Base-by-base conservation (phyloP, 2,113 vertebrate genomes). In the Pluvianellus socialis region DNA sequence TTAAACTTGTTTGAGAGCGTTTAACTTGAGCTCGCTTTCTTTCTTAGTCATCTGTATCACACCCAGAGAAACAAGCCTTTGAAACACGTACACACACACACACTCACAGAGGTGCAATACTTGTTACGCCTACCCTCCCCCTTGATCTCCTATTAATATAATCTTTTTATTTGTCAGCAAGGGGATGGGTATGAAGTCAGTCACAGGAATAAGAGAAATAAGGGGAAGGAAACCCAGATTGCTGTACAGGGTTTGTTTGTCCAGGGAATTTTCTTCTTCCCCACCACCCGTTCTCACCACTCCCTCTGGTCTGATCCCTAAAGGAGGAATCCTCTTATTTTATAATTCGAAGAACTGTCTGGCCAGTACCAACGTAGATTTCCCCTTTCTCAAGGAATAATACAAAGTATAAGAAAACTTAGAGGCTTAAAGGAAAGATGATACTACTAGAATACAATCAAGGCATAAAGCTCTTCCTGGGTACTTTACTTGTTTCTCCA, bases 1-100 rank as follows among this genome's bases (percentile, higher is more conserved):
- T 85, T 93, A 75, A 94, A 97, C 96, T 96, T 91, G 96, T 97
- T 97, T 92, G 70, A 88, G 76, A 94, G 53, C 73, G 66, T 92
- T 92, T 91, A 71, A 95, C 62, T 93, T 30, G 18, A 92, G 68
- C 79, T 90, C 1, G 2, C 30, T 84, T 82, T 32, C 35, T 62
- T 85, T 65, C 89, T 96, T 96, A 96, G 88, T 94, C 92, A 94
- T 79, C 35, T 42, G 30, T 24, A 90, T 90, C 89, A 92, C 74
- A 0, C 94, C 95, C 92, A 86, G 89, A 90, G 62, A 76, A 75
- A 68, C 40, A 73, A 85, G 67, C 50, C 50, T 92, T 35, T 58
- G 12, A 61, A 94, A 87, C 68, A 56, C 3, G 0, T 32, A 24
- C 26, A 30, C 18, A 30, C 20, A 59, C 24, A 42, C 14, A 14